phyloP scores from a whole-genome alignment of 2,888 invertebrate species.

The Drosophila peninsularis region DNA sequence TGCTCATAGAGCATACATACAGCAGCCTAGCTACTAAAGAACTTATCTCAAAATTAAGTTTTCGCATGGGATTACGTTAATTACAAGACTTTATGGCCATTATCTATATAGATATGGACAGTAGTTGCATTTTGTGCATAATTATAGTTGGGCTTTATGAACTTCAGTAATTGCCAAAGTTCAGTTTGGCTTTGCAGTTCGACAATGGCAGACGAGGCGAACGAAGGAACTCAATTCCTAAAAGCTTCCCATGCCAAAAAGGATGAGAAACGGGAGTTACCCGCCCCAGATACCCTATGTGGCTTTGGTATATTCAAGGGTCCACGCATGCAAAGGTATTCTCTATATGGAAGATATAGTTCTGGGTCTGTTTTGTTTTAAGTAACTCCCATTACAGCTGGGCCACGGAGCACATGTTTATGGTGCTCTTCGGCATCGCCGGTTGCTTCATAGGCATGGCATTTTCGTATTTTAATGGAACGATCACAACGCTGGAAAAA shows the following conservation, averaged over 20 bases:
- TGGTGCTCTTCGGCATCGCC: conserved; percentile 88
- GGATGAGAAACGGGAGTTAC: conserved; percentile 5
- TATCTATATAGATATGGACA: conserved; percentile 16
- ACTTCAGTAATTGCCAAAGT: conserved; percentile 3
- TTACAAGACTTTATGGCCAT: conserved; percentile 8
- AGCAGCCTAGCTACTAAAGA: conserved; percentile 4
- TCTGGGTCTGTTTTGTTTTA: neutral
- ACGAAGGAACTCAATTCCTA: conserved; percentile 32
- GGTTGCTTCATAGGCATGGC: conserved; percentile 89
- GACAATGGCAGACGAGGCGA: conserved; percentile 36
- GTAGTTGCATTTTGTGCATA: conserved; percentile 10
- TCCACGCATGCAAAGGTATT: conserved; percentile 86
- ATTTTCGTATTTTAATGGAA: conserved; percentile 89
- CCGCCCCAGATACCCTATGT: conserved; percentile 85
- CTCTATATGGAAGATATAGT: conserved; percentile 66
- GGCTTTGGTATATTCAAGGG: conserved; percentile 87
- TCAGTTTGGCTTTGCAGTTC: conserved; percentile 39
- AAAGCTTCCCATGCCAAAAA: neutral
- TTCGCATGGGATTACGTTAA: conserved; percentile 10
- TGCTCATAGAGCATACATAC: conserved; percentile 14
- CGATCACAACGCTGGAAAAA: conserved; percentile 90
- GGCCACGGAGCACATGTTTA: conserved; percentile 83
- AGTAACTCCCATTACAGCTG: conserved; percentile 62
- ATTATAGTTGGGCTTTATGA: neutral
- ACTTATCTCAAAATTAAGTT: conserved; percentile 37